phyloP scores from a whole-genome alignment of 2,113 vertebrate genomes.

The Tautogolabrus adspersus region DNA sequence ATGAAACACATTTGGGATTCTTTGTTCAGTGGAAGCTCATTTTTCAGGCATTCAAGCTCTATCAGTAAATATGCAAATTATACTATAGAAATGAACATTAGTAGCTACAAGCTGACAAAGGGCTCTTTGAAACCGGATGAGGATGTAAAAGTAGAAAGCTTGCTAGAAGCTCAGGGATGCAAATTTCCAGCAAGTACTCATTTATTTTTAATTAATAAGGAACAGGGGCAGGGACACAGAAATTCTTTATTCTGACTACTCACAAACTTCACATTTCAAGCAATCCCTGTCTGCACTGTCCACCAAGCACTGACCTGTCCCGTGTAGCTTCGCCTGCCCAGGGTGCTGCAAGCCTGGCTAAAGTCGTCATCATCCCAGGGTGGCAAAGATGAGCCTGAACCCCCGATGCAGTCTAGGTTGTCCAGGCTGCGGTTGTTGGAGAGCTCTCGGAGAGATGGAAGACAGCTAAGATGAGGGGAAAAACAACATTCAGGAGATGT shows the following conservation, averaged over 20 bases:
- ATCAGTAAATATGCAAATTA: slow-evolving; percentile 59
- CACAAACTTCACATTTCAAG: no score
- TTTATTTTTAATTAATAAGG: slow-evolving; percentile 11
- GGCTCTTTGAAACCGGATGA: slow-evolving; percentile 31
- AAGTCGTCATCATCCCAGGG: slow-evolving; percentile 98
- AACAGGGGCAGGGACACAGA: slow-evolving; percentile 12
- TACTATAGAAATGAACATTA: slow-evolving; percentile 21
- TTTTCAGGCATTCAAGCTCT: slow-evolving; percentile 30
- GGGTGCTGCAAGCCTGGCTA: slow-evolving; percentile 90
- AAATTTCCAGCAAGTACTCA: slow-evolving; percentile 27
- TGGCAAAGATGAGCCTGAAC: slow-evolving; percentile 88
- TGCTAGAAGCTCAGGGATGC: slow-evolving; percentile 26
- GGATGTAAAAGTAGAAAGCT: slow-evolving; percentile 26
- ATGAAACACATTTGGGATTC: slow-evolving; percentile 12
- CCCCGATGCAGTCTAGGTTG: slow-evolving; percentile 92
- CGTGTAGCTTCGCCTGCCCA: slow-evolving; percentile 85
- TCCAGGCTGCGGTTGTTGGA: slow-evolving; percentile 91
- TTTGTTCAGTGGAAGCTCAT: slow-evolving; percentile 37
- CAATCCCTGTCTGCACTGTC: background rate
- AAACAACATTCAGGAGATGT: slow-evolving; percentile 14
- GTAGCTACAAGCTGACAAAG: slow-evolving; percentile 37
- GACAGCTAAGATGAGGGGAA: slow-evolving; percentile 77
- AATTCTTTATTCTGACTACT: no score
- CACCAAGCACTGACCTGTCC: slow-evolving; percentile 88
- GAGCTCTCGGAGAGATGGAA: slow-evolving; percentile 85